Base-by-base conservation (phyloP, 2,888 invertebrate species). In the Operophtera brumata region DNA sequence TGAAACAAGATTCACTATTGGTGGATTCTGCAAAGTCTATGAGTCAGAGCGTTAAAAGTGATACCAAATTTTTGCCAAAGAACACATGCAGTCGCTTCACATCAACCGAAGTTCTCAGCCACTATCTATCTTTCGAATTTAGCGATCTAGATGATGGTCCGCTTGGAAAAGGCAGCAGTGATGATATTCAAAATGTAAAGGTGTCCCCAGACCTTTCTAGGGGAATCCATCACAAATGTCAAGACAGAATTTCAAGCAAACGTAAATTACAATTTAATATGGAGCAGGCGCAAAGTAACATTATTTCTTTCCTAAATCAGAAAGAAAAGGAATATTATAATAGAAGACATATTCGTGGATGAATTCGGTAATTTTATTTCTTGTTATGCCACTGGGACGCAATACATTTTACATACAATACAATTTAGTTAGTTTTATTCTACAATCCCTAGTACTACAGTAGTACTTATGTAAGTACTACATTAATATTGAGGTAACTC, bases 291-390 rank as follows among this genome's bases (percentile, higher is more conserved):
- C 70, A 80, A 13, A 59, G 69, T 1, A 76, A 78, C 59, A 69
- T 85, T 4, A 65, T 84, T 12, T 62, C 72, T 36, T 84, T 83
- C 62, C 76, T 84, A 26, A 75, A 69, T 54, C 54, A 66, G 60
- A 84, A 80, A 62, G 75, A 83, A 73, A 75, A 69, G 56, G 78
- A 83, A 65, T 77, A 79, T 58, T 62, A 50, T n/a, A n/a, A n/a
- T 20, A 42, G 40, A 50, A 44, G 54, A 8, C 14, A 12, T n/a
- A 12, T 6, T 37, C 13, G 2, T 2, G n/a, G n/a, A 11, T 35
- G 13, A 13, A 37, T 2, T 20, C 2, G 4, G 20, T 20, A 20
- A 20, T 20, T 20, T 20, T 20, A 20, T 20, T 20, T 20, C 20
- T 20, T 2, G 2, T 20, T 20, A 20, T 3, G 20, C 4, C 20